A percentile compares a stretch with the other conserved stretches of the same genome.
Conservation (phyloP, 2,888 invertebrate genomes). For the Plusia festucae region DNA sequence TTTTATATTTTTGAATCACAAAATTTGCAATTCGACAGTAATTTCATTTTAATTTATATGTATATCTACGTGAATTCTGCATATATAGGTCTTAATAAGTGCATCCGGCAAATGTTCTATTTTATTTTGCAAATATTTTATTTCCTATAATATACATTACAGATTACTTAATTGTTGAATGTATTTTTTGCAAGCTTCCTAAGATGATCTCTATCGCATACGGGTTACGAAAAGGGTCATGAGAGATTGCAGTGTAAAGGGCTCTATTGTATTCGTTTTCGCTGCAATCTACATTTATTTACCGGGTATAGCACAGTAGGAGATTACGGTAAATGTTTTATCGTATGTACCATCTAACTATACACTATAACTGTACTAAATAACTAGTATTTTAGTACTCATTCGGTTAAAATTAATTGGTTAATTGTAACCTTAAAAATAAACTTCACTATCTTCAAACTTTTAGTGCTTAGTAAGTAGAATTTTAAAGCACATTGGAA, state of each 20-base stretch:
- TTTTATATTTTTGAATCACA: neutral
- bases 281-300: neutral
- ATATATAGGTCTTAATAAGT: neutral
- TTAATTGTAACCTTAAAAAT: too few relatives aligned
- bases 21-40: neutral
- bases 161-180: conserved; percentile 3
- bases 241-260: conserved; percentile 19
- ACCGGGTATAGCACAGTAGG: neutral
- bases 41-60: neutral
- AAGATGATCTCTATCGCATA: conserved; percentile 53
- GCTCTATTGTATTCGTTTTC: conserved; percentile 29
- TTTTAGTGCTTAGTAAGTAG: neutral
- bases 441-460: too few relatives aligned
- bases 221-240: conserved; percentile 42
- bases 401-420: too few relatives aligned
- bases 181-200: conserved; percentile 31
- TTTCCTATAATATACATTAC: conserved; percentile 9
- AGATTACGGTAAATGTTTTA: neutral
- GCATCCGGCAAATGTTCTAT: neutral
- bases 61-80: neutral
- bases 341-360: neutral
- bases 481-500: neutral
- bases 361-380: too few relatives aligned
- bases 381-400: neutral
- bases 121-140: neutral